phyloP scores from a whole-genome alignment of 1,140 invertebrate genomes.

The Antheraea pernyi region DNA sequence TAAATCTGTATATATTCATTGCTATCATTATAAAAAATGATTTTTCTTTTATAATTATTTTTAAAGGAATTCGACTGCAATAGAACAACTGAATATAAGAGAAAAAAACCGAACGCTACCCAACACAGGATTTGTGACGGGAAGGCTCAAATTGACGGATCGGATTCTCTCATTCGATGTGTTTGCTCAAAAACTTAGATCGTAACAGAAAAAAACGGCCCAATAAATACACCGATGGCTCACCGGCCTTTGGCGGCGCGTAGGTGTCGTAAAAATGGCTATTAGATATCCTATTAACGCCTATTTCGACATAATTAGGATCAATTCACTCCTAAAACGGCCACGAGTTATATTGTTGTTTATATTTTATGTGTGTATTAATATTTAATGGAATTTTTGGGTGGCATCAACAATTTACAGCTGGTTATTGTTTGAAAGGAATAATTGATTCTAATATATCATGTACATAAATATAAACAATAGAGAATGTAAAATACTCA shows the following conservation, averaged over 20 bases:
- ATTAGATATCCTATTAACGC: conserved; percentile 75
- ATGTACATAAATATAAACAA: neutral
- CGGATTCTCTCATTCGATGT: conserved; percentile 46
- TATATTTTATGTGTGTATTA: conserved; percentile 51
- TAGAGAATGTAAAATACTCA: neutral
- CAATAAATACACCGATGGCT: conserved; percentile 67
- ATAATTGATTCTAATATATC: conserved; percentile 2
- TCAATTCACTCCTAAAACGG: conserved; percentile 55
- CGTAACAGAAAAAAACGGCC: conserved; percentile 48
- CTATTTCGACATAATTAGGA: conserved; percentile 76
- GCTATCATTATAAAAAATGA: neutral
- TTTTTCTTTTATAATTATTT: neutral
- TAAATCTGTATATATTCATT: no score
- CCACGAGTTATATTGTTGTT: conserved; percentile 59
- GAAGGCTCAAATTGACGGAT: conserved; percentile 56
- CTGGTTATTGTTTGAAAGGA: conserved; percentile 3
- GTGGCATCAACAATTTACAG: conserved; percentile 14
- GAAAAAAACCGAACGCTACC: conserved; percentile 24
- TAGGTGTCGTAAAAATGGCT: conserved; percentile 59
- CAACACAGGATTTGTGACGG: conserved; percentile 28
- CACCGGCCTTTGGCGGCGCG: conserved; percentile 56
- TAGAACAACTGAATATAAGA: neutral
- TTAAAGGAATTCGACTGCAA: neutral
- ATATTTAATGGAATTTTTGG: conserved; percentile 34
- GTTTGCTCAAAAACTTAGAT: conserved; percentile 71